Evolutionary conservation across 2,888 invertebrate species (phyloP), one percentile per base, ranked within the genome.

Genomic region (Temnothorax rugatulus): DNA sequence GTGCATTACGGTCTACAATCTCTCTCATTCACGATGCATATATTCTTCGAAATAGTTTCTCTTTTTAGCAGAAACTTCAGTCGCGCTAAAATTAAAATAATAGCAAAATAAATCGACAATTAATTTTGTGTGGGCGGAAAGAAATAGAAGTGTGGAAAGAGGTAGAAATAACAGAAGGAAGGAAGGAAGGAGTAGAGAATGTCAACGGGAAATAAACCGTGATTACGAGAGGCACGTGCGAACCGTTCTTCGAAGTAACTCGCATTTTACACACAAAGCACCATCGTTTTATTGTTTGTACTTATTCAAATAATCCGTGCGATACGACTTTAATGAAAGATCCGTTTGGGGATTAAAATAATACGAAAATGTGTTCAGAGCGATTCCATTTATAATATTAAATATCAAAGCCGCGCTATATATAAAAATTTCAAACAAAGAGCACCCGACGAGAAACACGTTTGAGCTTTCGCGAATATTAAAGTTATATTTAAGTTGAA

Each of bases 301-400:
- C 29, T 29, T 29, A 25, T 59, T 54, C 34, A 47, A 66, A 69
- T 69, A 71, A 38, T 59, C 25, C 47, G 25, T 29, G 13, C 8
- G 13, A 50, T 79, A 21, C 18, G 13, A 21, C 15, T 47, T 77
- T 52, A 52, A 71, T 34, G 47, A 57, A 44, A 57, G n/a, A 41
- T 44, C 21, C 21, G n/a, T 77, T 57, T 34, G 29, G 59, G 25
- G 18, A 73, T 71, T 50, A 57, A 79, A 52, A 59, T 79, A n/a
- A 71, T 69, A 21, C 38, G 34, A 79, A 59, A 59, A 38, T 61
- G 1, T 47, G 29, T 47, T 21, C 18, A 13, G 41, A 57, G 54
- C n/a, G 25, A 71, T 50, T 69, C 52, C 76, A 69, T 57, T 77
- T 57, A 18, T 50, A 54, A 77, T 66, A 76, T 76, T 52, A 69